Evolutionary conservation across 2,113 vertebrate genomes (phyloP), one percentile per base, ranked within the genome.

Genomic region (Vulpes ferrilata): DNA sequence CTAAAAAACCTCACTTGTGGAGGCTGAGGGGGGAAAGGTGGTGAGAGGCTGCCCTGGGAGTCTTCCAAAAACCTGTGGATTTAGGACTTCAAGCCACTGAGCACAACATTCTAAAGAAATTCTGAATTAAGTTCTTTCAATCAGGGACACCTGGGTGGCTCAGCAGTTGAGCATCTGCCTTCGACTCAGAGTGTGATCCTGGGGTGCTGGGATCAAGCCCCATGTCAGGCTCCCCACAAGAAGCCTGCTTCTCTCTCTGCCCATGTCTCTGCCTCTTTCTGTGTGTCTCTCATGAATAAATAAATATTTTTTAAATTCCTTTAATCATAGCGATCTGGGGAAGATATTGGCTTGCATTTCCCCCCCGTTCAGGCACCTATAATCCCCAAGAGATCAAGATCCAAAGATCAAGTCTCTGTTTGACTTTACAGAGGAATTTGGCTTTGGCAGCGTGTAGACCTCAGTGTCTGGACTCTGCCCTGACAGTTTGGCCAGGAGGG

Each of bases 21-120:
- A 3, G 7, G 35, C 16, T 2, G 6, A 17, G 32, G 3, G 2
- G 6, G n/a, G 8, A 8, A 3, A 12, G 9, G 16, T 30, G 51
- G 62, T 3, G 8, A 25, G 17, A 57, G 60, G 25, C 25, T 81
- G 27, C 51, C 25, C 48, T 81, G 62, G 11, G 17, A 35, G 4
- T 5, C 62, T 69, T 81, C 38, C 59, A 17, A 69, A 81, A 57
- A 55, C 69, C 76, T 82, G 17, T 57, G n/a, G 2, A 59, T 81
- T 51, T 43, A 69, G 51, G 12, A 12, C 35, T 81, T 59, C 11
- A 80, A 80, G 19, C 20, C 64, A 48, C 51, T 69, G 51, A 82
- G 35, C 25, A 82, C 78, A 82, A 57, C 38, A 69, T 59, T 92
- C 90, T 59, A 38, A 92, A 69, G 35, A 57, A 69, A 48, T 23